Evolutionary conservation across 2,113 vertebrate genomes (phyloP).

Genomic region (Oplegnathus fasciatus): DNA sequence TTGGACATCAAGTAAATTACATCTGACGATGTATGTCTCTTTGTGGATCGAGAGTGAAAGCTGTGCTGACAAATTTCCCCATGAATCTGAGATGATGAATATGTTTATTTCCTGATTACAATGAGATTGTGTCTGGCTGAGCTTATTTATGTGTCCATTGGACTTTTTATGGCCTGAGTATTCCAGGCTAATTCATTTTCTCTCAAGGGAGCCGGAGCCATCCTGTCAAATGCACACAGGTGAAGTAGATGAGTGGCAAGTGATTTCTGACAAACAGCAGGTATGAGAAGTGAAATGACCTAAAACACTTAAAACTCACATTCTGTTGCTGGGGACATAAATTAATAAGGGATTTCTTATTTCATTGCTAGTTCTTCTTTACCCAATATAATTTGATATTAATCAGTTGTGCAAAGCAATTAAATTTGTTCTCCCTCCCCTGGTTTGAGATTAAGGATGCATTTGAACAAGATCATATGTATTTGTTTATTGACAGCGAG

Average conservation of each 20-base stretch:
- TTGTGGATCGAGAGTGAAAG: conserved; percentile 35
- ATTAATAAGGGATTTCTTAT: not conserved
- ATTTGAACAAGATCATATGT: not conserved
- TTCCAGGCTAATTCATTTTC: conserved; percentile 41
- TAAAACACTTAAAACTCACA: not conserved
- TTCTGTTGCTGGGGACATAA: not conserved
- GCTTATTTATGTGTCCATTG: conserved; percentile 63
- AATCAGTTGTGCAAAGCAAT: conserved; percentile 17
- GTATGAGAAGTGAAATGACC: conserved; percentile 8
- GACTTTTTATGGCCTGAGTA: conserved; percentile 40
- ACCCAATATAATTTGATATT: conserved; percentile 8
- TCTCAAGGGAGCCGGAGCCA: conserved; percentile 11
- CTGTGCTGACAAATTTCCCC: conserved; percentile 22
- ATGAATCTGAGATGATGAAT: conserved; percentile 62
- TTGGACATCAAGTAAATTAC: conserved; percentile 46
- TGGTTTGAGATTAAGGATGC: not conserved
- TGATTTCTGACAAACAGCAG: conserved; percentile 31
- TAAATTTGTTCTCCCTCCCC: not conserved
- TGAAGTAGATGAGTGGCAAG: conserved; percentile 1
- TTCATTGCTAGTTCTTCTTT: conserved; percentile 11
- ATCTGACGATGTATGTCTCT: conserved; percentile 35
- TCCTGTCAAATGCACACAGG: conserved; percentile 22
- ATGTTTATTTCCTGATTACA: conserved; percentile 65
- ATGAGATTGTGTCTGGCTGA: conserved; percentile 22
- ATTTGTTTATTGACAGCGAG: conserved; percentile 7